These are phyloP conservation scores for Fopius arisanus DNA, from an alignment of 1,140 invertebrate genomes.

Conservation along the genomic window DNA sequence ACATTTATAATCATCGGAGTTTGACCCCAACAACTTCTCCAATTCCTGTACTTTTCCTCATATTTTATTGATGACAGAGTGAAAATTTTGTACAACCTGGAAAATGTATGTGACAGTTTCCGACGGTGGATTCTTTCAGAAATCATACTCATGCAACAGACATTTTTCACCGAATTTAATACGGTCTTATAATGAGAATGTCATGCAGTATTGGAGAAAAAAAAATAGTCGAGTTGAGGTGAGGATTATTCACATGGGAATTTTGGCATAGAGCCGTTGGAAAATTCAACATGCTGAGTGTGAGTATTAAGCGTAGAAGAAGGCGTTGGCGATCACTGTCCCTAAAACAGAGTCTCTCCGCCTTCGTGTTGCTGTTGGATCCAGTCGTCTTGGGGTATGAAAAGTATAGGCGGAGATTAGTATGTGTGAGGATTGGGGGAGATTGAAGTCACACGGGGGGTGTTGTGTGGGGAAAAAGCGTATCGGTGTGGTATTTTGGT, in stretches of 20 bases:
- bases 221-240: too few species aligned
- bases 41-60: neutral
- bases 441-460: slow-evolving; percentile 17
- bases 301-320: slow-evolving; percentile 10
- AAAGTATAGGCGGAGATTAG: slow-evolving; percentile 19
- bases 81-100: neutral
- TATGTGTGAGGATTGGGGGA: neutral
- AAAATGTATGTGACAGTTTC: neutral
- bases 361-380: slow-evolving; percentile 13
- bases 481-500: slow-evolving; percentile 62
- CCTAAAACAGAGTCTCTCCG: neutral
- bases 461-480: slow-evolving; percentile 33
- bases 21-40: neutral
- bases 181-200: neutral
- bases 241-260: neutral
- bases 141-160: neutral
- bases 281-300: neutral
- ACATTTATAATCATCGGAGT: neutral
- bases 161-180: neutral
- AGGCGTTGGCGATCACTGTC: slow-evolving; percentile 26
- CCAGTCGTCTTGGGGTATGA: neutral
- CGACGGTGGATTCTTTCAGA: neutral
- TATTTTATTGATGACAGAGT: neutral
- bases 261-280: neutral
- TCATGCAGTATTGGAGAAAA: neutral